These are phyloP conservation scores for Diaphora mendica DNA, from an alignment of 2,888 invertebrate genomes.

Conservation along the genomic window DNA sequence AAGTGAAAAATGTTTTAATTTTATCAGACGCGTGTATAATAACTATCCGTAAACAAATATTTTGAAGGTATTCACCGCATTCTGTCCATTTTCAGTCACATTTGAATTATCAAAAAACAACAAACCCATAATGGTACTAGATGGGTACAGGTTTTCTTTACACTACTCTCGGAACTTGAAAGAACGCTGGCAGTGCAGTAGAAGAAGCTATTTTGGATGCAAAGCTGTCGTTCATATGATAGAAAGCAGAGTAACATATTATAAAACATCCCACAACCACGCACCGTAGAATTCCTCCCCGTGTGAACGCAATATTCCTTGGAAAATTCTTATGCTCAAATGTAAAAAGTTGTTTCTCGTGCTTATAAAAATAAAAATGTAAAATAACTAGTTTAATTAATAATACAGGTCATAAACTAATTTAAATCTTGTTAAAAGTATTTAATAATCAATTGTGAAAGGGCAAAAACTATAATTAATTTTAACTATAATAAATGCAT, in stretches of 20 bases:
- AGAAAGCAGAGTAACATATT: constrained; percentile 53
- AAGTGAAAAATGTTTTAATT: neutral
- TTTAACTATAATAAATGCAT: neutral
- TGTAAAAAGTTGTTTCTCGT: neutral
- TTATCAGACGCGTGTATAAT: neutral
- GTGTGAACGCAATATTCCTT: neutral
- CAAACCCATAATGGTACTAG: constrained; percentile 62
- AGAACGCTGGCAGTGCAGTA: constrained; percentile 71
- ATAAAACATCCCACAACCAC: constrained; percentile 64
- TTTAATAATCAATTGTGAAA: neutral
- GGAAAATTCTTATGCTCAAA: neutral
- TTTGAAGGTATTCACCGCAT: neutral
- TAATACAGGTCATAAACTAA: neutral
- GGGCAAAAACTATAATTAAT: neutral
- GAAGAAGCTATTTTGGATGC: constrained; percentile 70
- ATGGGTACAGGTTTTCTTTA: constrained; percentile 68
- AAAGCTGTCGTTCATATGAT: constrained; percentile 67
- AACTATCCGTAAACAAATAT: neutral
- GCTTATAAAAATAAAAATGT: no score
- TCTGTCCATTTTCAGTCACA: constrained; percentile 26
- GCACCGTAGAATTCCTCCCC: constrained; percentile 46
- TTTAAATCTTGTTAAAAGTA: neutral
- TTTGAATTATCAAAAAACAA: constrained; percentile 63
- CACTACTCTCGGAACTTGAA: constrained; percentile 66
- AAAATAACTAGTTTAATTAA: neutral